Evolutionary conservation across 2,888 invertebrate genomes (phyloP), one percentile per base, ranked within the genome.

Genomic region (Timandra comae): DNA sequence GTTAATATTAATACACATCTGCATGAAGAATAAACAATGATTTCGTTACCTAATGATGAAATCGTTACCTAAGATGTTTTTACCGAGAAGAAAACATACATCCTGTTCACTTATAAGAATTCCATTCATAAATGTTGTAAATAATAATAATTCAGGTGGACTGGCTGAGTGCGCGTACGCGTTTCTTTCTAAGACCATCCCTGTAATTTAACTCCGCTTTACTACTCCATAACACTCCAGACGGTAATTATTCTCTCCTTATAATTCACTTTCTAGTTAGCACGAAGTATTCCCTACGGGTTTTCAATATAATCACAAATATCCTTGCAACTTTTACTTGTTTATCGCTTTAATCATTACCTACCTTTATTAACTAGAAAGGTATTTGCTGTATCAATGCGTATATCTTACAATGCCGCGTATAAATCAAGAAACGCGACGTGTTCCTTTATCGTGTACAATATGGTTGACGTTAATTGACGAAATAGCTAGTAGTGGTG

Each of bases 391-490:
- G 29, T 25, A 26, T 25, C 9, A 9, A 11, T 11, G 22, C 25
- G 24, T 41, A 30, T 56, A 52, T 56, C 54, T 43, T 30, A 27
- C 27, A 40, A 10, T 24, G 39, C 43, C 39, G 43, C 39, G 46
- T 55, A 59, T 62, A 65, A 58, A 64, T 62, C 52, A 57, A 53
- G 46, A 33, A 41, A 43, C 43, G 45, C 46, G 50, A 55, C 52
- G 51, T 45, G 50, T 50, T 49, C 50, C 48, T 55, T 49, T 62
- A 66, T 59, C 56, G 52, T 47, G 57, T 52, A 61, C 64, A 64
- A 65, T 74, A 71, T 65, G 52, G 56, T 48, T 61, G 65, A 73
- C 65, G 63, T 70, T 77, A 77, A 75, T 77, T 77, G 74, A 74
- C 64, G 67, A 75, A 73, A 71, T 61, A 55, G 60, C 49, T 60